Evolutionary conservation across 2,797 vertebrate species (phyloP), one percentile per base, ranked within the genome.

Genomic region (Ceryle rudis): DNA sequence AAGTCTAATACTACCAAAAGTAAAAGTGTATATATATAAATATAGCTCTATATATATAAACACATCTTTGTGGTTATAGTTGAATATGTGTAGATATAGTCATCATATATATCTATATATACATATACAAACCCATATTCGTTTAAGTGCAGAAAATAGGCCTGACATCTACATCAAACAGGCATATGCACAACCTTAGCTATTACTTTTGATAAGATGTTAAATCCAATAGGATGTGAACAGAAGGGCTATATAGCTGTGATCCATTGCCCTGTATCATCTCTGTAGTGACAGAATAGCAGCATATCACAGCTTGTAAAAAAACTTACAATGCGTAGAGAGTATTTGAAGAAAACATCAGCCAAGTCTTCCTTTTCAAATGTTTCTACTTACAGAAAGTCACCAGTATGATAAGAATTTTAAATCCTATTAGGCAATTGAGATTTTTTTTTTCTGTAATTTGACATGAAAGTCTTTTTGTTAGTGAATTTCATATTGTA

Each of bases 401-500:
- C 90, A 84, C 81, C 60, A 86, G 55, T 78, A 92, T 88, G 95
- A 96, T 93, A 96, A 95, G 88, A 95, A 95, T 94, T 96, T 96
- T 82, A 96, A 97, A 97, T 89, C 89, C 85, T 94, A 88, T 95
- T 97, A 97, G 75, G 92, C 92, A 85, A 93, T 72, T 96, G 79
- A 91, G 72, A 77, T 64, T 91, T 90, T 86, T 74, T 81, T 66
- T 10, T 8, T n/a, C 74, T 85, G 52, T 96, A 97, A 96, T 97
- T 95, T 93, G 90, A 95, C 92, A 95, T 92, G 81, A 95, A 96
- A 93, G 80, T 89, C 82, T 96, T 93, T 96, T 93, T 95, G 89
- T 96, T 95, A 92, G 86, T 92, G 87, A 94, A 86, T 97, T 97
- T 94, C 95, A 90, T 93, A 86, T 95, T 92, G 62, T 96, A 75